Base-by-base conservation (phyloP, 1,140 invertebrate genomes). In the Halyomorpha halys region DNA sequence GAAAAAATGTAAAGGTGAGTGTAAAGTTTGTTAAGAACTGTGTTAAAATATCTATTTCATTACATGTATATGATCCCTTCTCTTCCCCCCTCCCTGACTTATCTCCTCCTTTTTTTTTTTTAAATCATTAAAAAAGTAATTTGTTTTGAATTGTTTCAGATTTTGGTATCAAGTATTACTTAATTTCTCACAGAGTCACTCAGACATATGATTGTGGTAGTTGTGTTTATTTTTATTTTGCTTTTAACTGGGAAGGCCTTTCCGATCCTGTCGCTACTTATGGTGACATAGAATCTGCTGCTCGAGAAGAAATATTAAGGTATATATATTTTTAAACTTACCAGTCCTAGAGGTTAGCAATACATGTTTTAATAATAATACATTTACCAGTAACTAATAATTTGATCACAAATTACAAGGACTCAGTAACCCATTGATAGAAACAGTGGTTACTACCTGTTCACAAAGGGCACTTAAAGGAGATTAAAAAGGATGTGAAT, bases 221-320 rank as follows among this genome's bases (percentile, higher is more conserved):
- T 70, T 97, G 94, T 74, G 86, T 98, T 61, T 99, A 99, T 74
- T 98, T 99, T 76, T 99, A 99, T 75, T 94, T 98, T 79, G 96
- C 83, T 0, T 95, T 96, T 75, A 94, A 90, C 72, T 88, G 86
- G 72, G 71, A 74, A 6, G 77, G 81, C 11, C 75, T 87, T 16
- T 68, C 74, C 19, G 80, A 94, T 74, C 89, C 93, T 0, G 83
- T 96, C 2, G 75, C 82, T n/a, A 76, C 85, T 0, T 96, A 94
- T 76, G 90, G 96, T 70, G 75, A 84, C 47, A 85, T 94, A 27
- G 87, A 97, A 77, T 80, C 83, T 21, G 81, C 82, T 59, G 95
- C 94, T 0, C 77, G 96, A 47, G 86, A 97, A 68, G 94, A 97
- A 76, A 97, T 99, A 65, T 76, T 99, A 15, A 86, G 87, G 53